Percentiles rank a stretch among this genome's conserved stretches.
Evolutionary conservation across 2,888 invertebrate species (phyloP).

Genomic region (Biston betularia): DNA sequence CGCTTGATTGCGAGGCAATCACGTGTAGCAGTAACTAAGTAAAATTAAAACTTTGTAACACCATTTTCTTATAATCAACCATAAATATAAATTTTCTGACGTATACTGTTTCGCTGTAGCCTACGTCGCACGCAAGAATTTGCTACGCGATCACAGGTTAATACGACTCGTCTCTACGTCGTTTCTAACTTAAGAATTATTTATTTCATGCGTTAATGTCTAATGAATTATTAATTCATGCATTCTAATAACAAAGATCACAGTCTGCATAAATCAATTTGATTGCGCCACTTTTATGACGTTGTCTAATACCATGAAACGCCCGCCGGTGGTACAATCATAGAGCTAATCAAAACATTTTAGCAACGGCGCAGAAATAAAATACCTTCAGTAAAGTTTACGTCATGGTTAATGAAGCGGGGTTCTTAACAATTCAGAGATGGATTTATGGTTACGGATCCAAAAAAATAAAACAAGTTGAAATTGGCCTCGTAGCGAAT

Average conservation of each 20-base stretch:
- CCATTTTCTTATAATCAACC: neutral
- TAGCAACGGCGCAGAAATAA: conserved; percentile 6
- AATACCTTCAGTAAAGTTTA: neutral
- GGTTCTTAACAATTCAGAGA: neutral
- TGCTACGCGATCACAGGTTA: neutral
- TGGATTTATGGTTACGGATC: neutral
- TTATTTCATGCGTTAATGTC: neutral
- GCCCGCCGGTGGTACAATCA: neutral
- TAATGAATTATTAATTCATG: neutral
- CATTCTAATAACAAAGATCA: neutral
- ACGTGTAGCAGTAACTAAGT: no score
- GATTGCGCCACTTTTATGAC: neutral
- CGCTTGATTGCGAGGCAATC: no score
- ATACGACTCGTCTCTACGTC: neutral
- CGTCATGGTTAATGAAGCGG: neutral
- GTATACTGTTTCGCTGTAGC: neutral
- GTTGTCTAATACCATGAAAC: no score
- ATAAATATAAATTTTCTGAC: neutral
- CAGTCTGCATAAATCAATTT: neutral
- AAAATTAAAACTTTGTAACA: neutral
- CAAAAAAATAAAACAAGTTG: no score
- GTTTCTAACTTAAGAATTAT: neutral
- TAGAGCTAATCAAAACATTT: conserved; percentile 13
- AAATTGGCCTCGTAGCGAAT: no score
- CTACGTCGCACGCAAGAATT: neutral